These are phyloP conservation scores for Melospiza georgiana DNA, from an alignment of 2,113 vertebrate species.

Conservation along the genomic window DNA sequence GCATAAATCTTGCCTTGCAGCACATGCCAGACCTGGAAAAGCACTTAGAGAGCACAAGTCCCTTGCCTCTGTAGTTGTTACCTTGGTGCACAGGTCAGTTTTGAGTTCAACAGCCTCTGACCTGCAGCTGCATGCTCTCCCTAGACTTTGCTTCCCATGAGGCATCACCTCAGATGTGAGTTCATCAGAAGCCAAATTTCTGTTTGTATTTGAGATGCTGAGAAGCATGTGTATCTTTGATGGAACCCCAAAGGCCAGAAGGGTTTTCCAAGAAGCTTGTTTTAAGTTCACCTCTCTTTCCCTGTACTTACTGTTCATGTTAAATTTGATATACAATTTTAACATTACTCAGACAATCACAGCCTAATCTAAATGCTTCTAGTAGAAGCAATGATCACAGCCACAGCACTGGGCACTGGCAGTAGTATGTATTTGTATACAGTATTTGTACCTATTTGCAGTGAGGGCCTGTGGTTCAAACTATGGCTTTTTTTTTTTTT, in stretches of 20 bases:
- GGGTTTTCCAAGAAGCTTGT: neutral
- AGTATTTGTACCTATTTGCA: neutral
- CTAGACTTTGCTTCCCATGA: neutral
- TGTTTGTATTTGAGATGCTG: neutral
- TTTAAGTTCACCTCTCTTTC: neutral
- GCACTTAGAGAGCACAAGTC: neutral
- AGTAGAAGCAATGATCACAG: neutral
- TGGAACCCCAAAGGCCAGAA: neutral
- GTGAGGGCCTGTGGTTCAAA: neutral
- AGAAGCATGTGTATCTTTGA: neutral
- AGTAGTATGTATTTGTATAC: neutral
- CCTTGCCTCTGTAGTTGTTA: neutral
- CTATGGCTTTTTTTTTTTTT: neutral
- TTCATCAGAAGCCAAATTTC: slow-evolving; percentile 17
- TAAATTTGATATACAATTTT: neutral
- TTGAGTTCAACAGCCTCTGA: slow-evolving; percentile 46
- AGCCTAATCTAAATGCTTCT: neutral
- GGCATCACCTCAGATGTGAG: neutral
- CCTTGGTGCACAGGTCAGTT: slow-evolving; percentile 33
- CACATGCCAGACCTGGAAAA: slow-evolving; percentile 14
- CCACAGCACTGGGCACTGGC: neutral
- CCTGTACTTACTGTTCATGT: neutral
- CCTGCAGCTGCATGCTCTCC: neutral
- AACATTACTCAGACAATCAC: neutral
- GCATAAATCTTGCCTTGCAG: neutral